Evolutionary conservation across 1,140 invertebrate species (phyloP).

Genomic region (Notospermus geniculatus): DNA sequence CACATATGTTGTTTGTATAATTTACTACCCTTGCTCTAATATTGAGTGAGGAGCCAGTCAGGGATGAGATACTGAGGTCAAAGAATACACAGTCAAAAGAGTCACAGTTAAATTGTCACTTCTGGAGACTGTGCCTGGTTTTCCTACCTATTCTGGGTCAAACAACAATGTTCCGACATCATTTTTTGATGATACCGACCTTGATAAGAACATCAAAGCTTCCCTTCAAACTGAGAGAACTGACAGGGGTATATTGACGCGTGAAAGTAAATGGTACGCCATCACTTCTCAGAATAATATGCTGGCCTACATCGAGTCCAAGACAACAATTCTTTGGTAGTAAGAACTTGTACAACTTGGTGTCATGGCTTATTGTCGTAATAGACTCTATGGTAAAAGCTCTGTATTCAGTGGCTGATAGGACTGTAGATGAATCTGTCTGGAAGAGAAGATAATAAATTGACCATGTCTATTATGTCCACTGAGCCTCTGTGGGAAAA

Average conservation of each 20-base stretch:
- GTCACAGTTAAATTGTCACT: too few species aligned
- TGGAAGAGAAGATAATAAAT: constrained; percentile 14
- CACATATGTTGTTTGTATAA: too few species aligned
- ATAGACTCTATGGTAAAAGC: constrained; percentile 58
- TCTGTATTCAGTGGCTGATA: constrained; percentile 60
- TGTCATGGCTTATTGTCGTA: constrained; percentile 45
- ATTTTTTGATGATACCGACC: constrained; percentile 25
- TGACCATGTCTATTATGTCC: too few species aligned
- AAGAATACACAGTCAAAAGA: too few species aligned
- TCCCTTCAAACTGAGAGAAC: constrained; percentile 49
- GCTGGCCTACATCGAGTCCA: constrained; percentile 59
- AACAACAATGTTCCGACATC: too few species aligned
- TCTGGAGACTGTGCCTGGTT: too few species aligned
- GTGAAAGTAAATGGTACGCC: constrained; percentile 39
- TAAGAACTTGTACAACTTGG: constrained; percentile 48
- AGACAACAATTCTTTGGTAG: constrained; percentile 38
- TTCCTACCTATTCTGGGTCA: too few species aligned
- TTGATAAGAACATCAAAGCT: constrained; percentile 67
- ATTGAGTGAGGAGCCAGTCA: too few species aligned
- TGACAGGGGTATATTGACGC: constrained; percentile 67
- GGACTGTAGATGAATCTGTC: constrained; percentile 20
- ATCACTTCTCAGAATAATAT: constrained; percentile 57
- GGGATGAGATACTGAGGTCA: too few species aligned
- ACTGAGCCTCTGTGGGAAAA: too few species aligned
- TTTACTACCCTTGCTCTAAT: too few species aligned